Conservation (phyloP, 2,888 invertebrate genomes). For the Chrysotoxum bicinctum region DNA sequence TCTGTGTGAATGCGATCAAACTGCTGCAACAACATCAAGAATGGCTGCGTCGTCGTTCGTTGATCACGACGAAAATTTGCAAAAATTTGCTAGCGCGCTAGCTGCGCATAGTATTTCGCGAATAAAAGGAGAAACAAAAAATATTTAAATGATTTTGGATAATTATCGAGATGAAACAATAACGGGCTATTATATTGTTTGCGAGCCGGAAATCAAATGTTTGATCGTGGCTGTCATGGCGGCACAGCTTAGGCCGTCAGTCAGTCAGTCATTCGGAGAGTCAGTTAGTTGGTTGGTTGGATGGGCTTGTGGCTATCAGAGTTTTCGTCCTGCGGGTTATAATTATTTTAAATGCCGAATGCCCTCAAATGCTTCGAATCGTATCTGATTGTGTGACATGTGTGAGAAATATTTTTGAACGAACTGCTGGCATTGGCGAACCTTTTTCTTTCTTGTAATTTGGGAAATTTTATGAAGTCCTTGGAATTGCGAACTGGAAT, state of each 20-base stretch:
- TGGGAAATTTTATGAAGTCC: constrained; percentile 5
- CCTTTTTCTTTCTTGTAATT: not conserved
- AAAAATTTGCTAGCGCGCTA: constrained; percentile 51
- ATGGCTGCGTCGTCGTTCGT: constrained; percentile 20
- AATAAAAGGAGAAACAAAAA: constrained; percentile 23
- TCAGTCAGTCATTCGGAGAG: constrained; percentile 62
- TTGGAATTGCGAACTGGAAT: not conserved
- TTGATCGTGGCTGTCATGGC: constrained; percentile 72
- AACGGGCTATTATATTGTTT: constrained; percentile 73
- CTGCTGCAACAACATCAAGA: constrained; percentile 8
- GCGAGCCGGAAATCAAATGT: constrained; percentile 72
- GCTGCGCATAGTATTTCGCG: constrained; percentile 36
- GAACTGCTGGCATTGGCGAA: not conserved
- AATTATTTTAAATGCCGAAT: constrained; percentile 71
- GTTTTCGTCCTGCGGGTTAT: constrained; percentile 66
- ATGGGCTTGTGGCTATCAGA: constrained; percentile 19
- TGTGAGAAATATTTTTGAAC: constrained; percentile 62
- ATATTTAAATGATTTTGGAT: constrained; percentile 72
- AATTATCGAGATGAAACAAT: constrained; percentile 73
- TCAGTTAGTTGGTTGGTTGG: constrained; percentile 42
- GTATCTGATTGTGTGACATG: constrained; percentile 61
- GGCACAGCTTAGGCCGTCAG: constrained; percentile 65
- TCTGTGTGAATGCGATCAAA: constrained; percentile 54
- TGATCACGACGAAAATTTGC: constrained; percentile 67
- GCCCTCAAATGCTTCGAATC: constrained; percentile 61